Base-by-base conservation (phyloP, 1,140 invertebrate genomes). In the Thereuonema tuberculata region DNA sequence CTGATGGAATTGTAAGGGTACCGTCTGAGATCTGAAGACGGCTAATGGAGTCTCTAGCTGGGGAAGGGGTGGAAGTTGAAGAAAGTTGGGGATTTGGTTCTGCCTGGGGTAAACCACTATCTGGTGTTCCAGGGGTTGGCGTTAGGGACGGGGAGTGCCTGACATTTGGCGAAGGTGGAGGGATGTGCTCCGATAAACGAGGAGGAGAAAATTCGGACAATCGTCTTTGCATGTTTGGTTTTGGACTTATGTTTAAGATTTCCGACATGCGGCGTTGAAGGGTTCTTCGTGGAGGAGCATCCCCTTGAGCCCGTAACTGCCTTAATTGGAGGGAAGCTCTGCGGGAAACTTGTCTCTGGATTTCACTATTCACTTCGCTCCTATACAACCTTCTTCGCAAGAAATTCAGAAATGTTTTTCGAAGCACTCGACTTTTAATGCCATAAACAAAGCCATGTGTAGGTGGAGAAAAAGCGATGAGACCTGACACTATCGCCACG, bases 361-460 rank as follows among this genome's bases (percentile, higher is more conserved):
- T 69, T 58, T 69, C 84, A 69, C 85, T 82, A 63, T 85, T 83
- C 29, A 87, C 76, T 68, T 87, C 84, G 64, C 81, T 84, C 68
- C 86, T 85, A 1, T 83, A 85, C 69, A 85, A 79, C 71, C 86
- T 80, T 72, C 87, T 86, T n/a, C 86, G 74, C 78, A 83, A 82
- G 67, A 87, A 87, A 66, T 87, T 87, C 63, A 84, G 77, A 59
- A 89, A 81, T 28, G 84, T 83, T 68, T 84, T 81, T 62, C 81
- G 75, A 12, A 71, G 49, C 21, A 72, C 77, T 71, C 82, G 81
- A 67, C 82, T 86, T 68, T 85, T 84, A 48, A 87, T 77, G 21
- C 86, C 86, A 70, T 89, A 88, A 9, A 89, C 72, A 25, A 88
- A 78, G 2, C 81, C 82, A 66, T 89, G 87, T 27, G 87, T 75